Conservation (phyloP, 2,797 vertebrate genomes). For the Sebastes oblongus region DNA sequence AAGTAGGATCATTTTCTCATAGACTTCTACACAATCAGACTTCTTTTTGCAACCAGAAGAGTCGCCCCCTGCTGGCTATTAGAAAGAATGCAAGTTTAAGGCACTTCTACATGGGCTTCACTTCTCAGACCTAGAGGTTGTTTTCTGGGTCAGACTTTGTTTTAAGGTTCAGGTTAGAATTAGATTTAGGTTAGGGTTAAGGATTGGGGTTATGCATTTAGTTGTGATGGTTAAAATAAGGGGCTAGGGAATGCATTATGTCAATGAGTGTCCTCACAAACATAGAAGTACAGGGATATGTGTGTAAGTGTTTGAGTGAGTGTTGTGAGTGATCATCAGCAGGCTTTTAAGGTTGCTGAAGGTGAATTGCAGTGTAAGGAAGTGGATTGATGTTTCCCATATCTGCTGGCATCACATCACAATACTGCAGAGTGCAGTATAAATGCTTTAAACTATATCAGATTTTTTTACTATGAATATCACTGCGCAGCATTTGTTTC, state of each 20-base stretch:
- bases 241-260: neutral
- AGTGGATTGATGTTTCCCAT: conserved; percentile 22
- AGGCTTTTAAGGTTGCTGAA: conserved; percentile 23
- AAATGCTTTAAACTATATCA: neutral
- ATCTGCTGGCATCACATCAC: neutral
- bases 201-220: too few relatives aligned
- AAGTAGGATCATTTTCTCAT: too few relatives aligned
- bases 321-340: neutral
- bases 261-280: neutral
- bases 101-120: fast-evolving
- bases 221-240: neutral
- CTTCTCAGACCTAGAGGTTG: too few relatives aligned
- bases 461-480: neutral
- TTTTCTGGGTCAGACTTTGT: too few relatives aligned
- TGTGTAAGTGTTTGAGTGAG: neutral
- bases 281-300: neutral
- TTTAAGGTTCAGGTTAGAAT: neutral
- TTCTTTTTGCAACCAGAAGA: too few relatives aligned
- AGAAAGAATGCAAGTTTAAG: too few relatives aligned
- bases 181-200: neutral
- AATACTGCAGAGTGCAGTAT: neutral
- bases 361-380: conserved; percentile 9
- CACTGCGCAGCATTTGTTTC: neutral
- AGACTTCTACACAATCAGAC: too few relatives aligned
- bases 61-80: too few relatives aligned